phyloP scores from a whole-genome alignment of 2,888 invertebrate genomes.

The Leucophenga montana region DNA sequence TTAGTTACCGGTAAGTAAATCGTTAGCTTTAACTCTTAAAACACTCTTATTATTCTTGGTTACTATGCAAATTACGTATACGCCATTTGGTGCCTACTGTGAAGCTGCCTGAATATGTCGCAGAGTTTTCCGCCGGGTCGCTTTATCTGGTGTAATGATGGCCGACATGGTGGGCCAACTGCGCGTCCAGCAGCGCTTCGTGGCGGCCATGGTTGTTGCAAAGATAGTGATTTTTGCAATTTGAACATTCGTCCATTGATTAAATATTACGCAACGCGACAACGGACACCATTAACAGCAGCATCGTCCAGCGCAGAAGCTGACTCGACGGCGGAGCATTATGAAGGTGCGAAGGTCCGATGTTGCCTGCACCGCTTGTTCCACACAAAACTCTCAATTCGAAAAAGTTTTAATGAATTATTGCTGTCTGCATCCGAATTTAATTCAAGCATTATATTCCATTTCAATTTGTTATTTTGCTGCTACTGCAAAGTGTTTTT shows the following conservation, averaged over 20 bases:
- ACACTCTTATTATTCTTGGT: constrained; percentile 23
- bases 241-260: constrained; percentile 73
- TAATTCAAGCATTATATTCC: constrained; percentile 19
- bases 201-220: constrained; percentile 72
- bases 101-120: constrained; percentile 70
- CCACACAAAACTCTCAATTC: neutral
- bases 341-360: constrained; percentile 59
- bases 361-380: constrained; percentile 10
- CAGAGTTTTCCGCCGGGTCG: constrained; percentile 72
- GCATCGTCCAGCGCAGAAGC: constrained; percentile 2
- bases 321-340: constrained; percentile 28
- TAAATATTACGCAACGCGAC: constrained; percentile 59
- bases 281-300: constrained; percentile 2
- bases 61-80: constrained; percentile 8
- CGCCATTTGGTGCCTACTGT: constrained; percentile 17
- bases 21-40: constrained; percentile 15
- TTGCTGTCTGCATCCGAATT: constrained; percentile 19
- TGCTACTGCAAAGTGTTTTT: constrained; percentile 6
- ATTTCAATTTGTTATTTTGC: constrained; percentile 12
- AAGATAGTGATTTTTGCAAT: constrained; percentile 71
- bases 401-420: constrained; percentile 4
- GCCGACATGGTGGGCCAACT: constrained; percentile 69
- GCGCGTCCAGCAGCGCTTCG: constrained; percentile 68
- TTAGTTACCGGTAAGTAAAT: constrained; percentile 84
- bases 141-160: constrained; percentile 73